A percentile compares a stretch with the other conserved stretches of the same genome.
Conservation (phyloP, 2,113 vertebrate species). For the Rana temporaria region DNA sequence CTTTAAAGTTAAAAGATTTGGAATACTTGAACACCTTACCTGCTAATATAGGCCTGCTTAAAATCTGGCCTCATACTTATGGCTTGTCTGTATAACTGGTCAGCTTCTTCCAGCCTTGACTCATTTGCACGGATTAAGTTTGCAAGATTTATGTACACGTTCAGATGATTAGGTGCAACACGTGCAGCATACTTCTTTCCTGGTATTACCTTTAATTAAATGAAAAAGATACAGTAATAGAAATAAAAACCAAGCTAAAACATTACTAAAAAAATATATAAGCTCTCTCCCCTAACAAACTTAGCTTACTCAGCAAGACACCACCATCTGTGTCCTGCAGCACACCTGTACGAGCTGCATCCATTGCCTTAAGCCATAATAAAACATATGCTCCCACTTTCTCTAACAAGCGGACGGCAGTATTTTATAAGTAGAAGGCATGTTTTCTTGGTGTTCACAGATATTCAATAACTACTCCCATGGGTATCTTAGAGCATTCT, state of each 20-base stretch:
- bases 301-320: too few relatives aligned
- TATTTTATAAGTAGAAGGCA: too few relatives aligned
- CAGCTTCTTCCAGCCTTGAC: slow-evolving; percentile 93
- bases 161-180: slow-evolving; percentile 96
- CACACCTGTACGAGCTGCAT: too few relatives aligned
- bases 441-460: too few relatives aligned
- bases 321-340: too few relatives aligned
- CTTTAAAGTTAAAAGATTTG: background rate
- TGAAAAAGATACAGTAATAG: slow-evolving; percentile 3
- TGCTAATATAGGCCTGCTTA: slow-evolving; percentile 98
- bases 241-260: background rate
- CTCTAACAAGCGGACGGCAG: too few relatives aligned
- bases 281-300: too few relatives aligned
- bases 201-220: slow-evolving; percentile 85
- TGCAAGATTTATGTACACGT: slow-evolving; percentile 97
- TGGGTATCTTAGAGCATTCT: too few relatives aligned
- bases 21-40: slow-evolving; percentile 70
- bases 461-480: too few relatives aligned
- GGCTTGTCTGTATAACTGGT: slow-evolving; percentile 95
- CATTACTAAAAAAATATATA: too few relatives aligned
- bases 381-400: too few relatives aligned
- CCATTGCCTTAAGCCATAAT: too few relatives aligned
- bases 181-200: slow-evolving; percentile 97
- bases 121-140: slow-evolving; percentile 94
- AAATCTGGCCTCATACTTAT: slow-evolving; percentile 99